phyloP scores from a whole-genome alignment of 2,888 invertebrate genomes.

The Phanerotoma sp. region DNA sequence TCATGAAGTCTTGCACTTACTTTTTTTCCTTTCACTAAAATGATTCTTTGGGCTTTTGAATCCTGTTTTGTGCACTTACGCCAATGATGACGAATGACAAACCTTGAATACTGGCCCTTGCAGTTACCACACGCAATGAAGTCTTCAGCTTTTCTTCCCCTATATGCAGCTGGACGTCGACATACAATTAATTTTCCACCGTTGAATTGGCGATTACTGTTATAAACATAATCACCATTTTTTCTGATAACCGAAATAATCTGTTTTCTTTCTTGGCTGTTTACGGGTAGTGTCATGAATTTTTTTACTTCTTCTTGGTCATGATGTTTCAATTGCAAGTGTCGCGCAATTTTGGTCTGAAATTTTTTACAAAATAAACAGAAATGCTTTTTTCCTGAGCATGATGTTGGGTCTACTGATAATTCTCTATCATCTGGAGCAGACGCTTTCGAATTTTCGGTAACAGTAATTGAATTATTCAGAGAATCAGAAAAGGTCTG shows the following conservation, averaged over 20 bases:
- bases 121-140: slow-evolving; percentile 26
- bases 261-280: slow-evolving; percentile 11
- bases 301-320: slow-evolving; percentile 25
- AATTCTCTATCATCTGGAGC: not conserved
- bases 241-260: slow-evolving; percentile 21
- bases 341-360: slow-evolving; percentile 25
- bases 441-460: not conserved
- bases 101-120: slow-evolving; percentile 19
- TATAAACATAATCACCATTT: slow-evolving; percentile 18
- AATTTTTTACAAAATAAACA: slow-evolving; percentile 25
- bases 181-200: slow-evolving; percentile 22
- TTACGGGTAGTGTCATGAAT: slow-evolving; percentile 10
- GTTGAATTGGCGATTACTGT: slow-evolving; percentile 15
- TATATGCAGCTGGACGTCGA: slow-evolving; percentile 18
- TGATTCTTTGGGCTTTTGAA: slow-evolving; percentile 16
- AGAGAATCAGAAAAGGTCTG: not conserved
- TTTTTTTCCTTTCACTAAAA: slow-evolving; percentile 22
- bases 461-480: not conserved
- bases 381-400: slow-evolving; percentile 23
- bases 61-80: slow-evolving; percentile 17
- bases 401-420: not conserved
- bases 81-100: slow-evolving; percentile 25
- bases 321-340: slow-evolving; percentile 18
- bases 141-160: slow-evolving; percentile 17
- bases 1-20: slow-evolving; percentile 22